phyloP scores from a whole-genome alignment of 1,140 invertebrate genomes.

The Parasteatoda tepidariorum region DNA sequence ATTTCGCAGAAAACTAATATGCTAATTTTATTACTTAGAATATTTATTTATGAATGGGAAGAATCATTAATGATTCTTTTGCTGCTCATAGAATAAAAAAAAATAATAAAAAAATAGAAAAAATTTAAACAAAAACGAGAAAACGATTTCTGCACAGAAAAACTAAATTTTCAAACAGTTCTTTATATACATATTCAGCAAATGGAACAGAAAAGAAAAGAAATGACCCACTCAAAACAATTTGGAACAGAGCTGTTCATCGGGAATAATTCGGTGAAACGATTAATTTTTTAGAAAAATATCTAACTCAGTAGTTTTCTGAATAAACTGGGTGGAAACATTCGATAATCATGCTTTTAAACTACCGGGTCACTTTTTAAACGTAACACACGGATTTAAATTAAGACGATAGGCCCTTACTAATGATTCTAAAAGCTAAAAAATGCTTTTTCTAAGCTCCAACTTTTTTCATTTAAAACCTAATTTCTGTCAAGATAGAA shows the following conservation, averaged over 20 bases:
- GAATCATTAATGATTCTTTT: not conserved
- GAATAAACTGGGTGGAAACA: constrained; percentile 38
- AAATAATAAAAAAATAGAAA: not conserved
- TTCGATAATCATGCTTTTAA: constrained; percentile 27
- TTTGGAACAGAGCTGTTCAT: constrained; percentile 14
- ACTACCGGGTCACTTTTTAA: not conserved
- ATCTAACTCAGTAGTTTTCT: constrained; percentile 1
- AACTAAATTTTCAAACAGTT: not conserved
- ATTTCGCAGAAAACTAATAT: too few relatives aligned
- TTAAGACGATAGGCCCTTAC: too few relatives aligned
- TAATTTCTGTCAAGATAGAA: too few relatives aligned
- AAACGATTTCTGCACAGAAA: too few relatives aligned
- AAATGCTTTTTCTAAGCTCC: too few relatives aligned
- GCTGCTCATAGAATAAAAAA: not conserved
- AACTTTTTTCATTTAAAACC: too few relatives aligned
- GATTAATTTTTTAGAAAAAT: constrained; percentile 26
- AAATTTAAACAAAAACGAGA: too few relatives aligned
- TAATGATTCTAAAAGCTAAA: too few relatives aligned
- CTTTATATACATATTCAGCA: not conserved
- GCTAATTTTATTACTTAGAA: too few relatives aligned
- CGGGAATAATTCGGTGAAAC: constrained; percentile 8
- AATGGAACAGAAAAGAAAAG: not conserved
- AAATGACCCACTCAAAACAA: not conserved
- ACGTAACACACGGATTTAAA: too few relatives aligned
- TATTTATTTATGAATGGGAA: not conserved